A percentile compares a stretch with the other conserved stretches of the same genome.
Conservation (phyloP, 2,797 vertebrate genomes). For the Hoplostethus mediterraneus region DNA sequence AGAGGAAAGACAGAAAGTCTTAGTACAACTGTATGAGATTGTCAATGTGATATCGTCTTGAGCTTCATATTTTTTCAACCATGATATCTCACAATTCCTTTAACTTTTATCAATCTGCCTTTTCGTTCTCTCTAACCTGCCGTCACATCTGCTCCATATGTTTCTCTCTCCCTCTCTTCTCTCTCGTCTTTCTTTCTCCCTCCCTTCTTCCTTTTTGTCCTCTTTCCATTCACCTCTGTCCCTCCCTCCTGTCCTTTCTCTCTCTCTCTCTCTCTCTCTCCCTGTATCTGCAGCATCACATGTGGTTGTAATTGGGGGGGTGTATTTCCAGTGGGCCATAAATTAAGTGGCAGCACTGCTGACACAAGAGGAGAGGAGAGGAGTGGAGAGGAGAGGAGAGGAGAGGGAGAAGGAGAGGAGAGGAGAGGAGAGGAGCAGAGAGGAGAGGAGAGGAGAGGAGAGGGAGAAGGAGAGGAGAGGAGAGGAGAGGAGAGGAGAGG, state of each 20-base stretch:
- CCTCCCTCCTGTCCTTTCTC: neutral
- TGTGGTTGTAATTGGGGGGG: slow-evolving; percentile 25
- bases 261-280: neutral
- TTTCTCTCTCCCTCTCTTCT: neutral
- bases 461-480: neutral
- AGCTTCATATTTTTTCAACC: no score
- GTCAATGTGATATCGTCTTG: no score
- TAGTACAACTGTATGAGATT: no score
- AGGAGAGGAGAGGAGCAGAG: slow-evolving; percentile 4
- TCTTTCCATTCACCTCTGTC: neutral
- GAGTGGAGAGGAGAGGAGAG: neutral
- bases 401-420: neutral
- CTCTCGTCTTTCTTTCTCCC: neutral
- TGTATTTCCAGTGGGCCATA: slow-evolving; percentile 29
- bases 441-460: neutral
- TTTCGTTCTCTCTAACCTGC: no score
- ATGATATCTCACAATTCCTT: no score
- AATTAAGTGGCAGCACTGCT: slow-evolving; percentile 9
- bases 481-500: neutral
- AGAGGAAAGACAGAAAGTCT: neutral
- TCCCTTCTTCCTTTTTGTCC: neutral
- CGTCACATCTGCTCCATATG: neutral
- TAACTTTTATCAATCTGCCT: no score
- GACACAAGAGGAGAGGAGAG: neutral
- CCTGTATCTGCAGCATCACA: neutral